Evolutionary conservation across 2,888 invertebrate genomes (phyloP), one percentile per base, ranked within the genome.

Genomic region (Trissolcus brochymenae): DNA sequence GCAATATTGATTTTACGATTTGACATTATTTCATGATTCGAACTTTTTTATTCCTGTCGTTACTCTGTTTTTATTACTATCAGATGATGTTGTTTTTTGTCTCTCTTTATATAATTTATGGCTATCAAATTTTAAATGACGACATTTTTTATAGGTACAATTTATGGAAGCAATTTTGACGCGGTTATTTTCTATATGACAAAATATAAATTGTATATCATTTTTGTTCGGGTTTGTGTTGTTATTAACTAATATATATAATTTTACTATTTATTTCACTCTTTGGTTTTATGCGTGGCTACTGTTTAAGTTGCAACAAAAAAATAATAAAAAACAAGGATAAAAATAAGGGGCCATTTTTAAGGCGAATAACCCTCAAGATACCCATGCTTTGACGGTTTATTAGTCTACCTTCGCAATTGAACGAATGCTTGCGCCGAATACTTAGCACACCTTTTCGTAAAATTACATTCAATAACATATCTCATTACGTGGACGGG

Each of bases 381-480:
- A 43, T n/a, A 13, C 2, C 43, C 49, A 55, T 29, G 16, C 40
- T 54, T 57, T 62, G 16, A 25, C 11, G 49, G 35, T 67, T 50
- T 60, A 4, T n/a, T 49, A 62, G 41, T 1, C 7, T 49, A 62
- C 57, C 35, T 19, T 53, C 43, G 59, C 55, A 68, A 75, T 75
- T 75, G 64, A 25, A 9, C 54, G 41, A 53, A n/a, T 21, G 55
- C 54, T 75, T 68, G 50, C 59, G 7, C 35, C 60, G 70, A 76
- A 76, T 76, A 76, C 75, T 76, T 76, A 70, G 53, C 76, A 68
- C 70, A 56, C 66, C 56, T 66, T 35, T 76, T 66, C 16, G 53
- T 53, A 66, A 70, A 76, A 71, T 76, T 76, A 61, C 64, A 19
- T 49, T 59, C 75, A 68, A 60, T 68, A 68, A 68, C 59, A 59